Base-by-base conservation (phyloP, 1,140 invertebrate species). In the Epicauta chinensis region DNA sequence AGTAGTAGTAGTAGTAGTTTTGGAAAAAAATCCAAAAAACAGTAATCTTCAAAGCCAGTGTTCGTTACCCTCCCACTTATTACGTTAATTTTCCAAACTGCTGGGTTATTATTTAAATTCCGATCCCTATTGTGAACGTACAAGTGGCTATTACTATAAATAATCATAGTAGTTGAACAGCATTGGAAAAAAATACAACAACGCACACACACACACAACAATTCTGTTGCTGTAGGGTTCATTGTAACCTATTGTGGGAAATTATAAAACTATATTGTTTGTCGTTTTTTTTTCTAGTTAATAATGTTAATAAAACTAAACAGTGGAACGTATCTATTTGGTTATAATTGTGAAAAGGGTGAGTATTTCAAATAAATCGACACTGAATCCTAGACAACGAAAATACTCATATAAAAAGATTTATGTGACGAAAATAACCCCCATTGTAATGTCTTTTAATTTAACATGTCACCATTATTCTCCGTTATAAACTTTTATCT, bases 111-210 rank as follows among this genome's bases (percentile, higher is more conserved):
- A 59, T 59, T 59, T 59, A 59, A 59, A 59, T 59, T 59, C 57
- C 57, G 43, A 32, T 51, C 51, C 44, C 53, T 56, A 61, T 63
- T 63, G 61, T 63, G 55, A 57, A 43, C 40, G 42, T 40, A 50
- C 59, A 63, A 59, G 61, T 59, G 61, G 56, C 41, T 49, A 61
- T 63, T 61, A 60, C 51, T 49, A 59, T 43, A 56, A 59, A 55
- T 55, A 61, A 61, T 61, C 56, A 58, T 58, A 58, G 53, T 58
- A 55, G 46, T 58, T 55, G 46, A 37, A 13, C 29, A 46, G 40
- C 42, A 45, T 46, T 14, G 42, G 55, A 57, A 56, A 56, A 23
- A 23, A 23, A 23, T 7, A 23, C 23, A 23, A 47, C 31, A 51
- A 42, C n/a, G n/a, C n/a, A n/a, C n/a, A n/a, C n/a, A n/a, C n/a